A percentile compares a stretch with the other conserved stretches of the same genome.
These are phyloP conservation scores for Microhierax caerulescens DNA, from an alignment of 2,797 vertebrate species.

Conservation along the genomic window DNA sequence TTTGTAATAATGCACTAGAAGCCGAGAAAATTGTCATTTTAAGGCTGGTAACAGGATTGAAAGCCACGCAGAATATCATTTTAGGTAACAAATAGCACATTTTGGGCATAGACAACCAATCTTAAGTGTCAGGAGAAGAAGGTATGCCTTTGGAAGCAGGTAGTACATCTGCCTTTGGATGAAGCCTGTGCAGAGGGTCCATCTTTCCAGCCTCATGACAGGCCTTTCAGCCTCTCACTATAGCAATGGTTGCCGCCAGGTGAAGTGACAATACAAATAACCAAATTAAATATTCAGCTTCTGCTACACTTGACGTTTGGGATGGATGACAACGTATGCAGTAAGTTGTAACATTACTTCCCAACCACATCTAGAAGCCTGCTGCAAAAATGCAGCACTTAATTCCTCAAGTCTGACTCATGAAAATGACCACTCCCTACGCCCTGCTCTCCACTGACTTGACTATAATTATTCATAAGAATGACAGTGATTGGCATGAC, in stretches of 20 bases:
- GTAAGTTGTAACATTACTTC: background rate
- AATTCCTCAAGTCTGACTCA: background rate
- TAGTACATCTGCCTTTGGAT: background rate
- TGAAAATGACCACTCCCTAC: background rate
- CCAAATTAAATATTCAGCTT: background rate
- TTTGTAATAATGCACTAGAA: background rate
- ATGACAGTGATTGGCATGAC: background rate
- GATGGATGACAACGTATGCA: rapidly evolving
- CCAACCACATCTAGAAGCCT: background rate
- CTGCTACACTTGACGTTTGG: background rate
- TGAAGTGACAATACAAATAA: background rate
- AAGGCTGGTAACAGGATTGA: background rate
- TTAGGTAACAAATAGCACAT: background rate
- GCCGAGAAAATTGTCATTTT: background rate
- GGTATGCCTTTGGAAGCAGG: background rate
- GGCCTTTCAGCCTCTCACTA: background rate
- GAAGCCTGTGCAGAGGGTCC: background rate
- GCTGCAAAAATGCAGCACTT: background rate
- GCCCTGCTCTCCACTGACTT: background rate
- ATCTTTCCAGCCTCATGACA: background rate
- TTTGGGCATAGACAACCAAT: background rate
- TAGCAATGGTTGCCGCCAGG: background rate
- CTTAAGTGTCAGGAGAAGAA: background rate
- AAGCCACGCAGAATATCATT: background rate
- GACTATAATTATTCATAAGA: background rate